These are phyloP conservation scores for Cydia fagiglandana DNA, from an alignment of 1,140 invertebrate genomes.

Conservation along the genomic window DNA sequence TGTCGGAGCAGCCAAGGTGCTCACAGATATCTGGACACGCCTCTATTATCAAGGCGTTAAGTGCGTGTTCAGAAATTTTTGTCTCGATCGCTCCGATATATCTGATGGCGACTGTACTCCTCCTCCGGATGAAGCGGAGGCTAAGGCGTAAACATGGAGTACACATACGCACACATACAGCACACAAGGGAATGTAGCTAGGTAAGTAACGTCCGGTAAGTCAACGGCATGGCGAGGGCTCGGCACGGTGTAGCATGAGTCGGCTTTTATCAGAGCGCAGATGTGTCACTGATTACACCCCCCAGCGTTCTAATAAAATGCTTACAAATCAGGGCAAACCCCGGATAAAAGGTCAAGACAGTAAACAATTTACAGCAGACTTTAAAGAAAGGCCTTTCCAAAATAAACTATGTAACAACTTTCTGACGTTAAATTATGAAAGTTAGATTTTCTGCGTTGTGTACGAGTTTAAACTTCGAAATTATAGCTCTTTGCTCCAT, in stretches of 20 bases:
- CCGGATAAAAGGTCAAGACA: constrained; percentile 14
- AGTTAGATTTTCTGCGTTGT: constrained; percentile 18
- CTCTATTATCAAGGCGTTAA: too few relatives aligned
- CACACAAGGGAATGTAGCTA: too few relatives aligned
- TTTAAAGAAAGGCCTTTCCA: constrained; percentile 8
- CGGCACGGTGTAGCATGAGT: not conserved
- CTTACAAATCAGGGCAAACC: constrained; percentile 3
- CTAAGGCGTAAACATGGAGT: too few relatives aligned
- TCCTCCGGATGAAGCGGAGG: too few relatives aligned
- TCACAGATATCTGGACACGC: too few relatives aligned
- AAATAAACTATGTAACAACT: constrained; percentile 34
- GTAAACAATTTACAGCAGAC: not conserved
- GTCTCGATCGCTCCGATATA: too few relatives aligned
- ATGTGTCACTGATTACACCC: constrained; percentile 43
- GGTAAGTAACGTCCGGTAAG: too few relatives aligned
- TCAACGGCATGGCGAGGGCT: too few relatives aligned
- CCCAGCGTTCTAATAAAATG: constrained; percentile 21
- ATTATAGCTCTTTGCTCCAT: constrained; percentile 15
- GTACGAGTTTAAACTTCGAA: constrained; percentile 20
- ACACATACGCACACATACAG: too few relatives aligned
- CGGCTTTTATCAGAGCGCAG: constrained; percentile 27
- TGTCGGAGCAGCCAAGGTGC: too few relatives aligned
- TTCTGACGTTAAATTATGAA: constrained; percentile 20
- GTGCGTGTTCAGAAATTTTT: too few relatives aligned
- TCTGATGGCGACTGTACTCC: too few relatives aligned